Evolutionary conservation across 1,140 invertebrate species (phyloP).

Genomic region (Hestina assimilis): DNA sequence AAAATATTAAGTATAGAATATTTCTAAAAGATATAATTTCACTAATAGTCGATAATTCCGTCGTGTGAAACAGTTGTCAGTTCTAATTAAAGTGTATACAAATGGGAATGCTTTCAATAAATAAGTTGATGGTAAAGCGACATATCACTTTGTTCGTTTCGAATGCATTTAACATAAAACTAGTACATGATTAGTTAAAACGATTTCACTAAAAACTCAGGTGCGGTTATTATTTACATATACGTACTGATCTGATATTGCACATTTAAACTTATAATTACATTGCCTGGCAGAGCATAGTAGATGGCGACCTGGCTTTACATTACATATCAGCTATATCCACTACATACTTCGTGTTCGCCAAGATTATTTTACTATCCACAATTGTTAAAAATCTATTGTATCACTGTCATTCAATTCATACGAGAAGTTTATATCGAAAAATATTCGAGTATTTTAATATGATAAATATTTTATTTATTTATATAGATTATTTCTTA

Average conservation of each 20-base stretch:
- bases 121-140: constrained; percentile 61
- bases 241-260: constrained; percentile 63
- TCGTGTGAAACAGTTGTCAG: constrained; percentile 36
- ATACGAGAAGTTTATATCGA: background rate
- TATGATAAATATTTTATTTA: background rate
- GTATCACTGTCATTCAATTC: background rate
- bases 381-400: constrained; percentile 1
- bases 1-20: constrained; percentile 71
- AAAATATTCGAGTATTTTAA: background rate
- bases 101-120: constrained; percentile 72
- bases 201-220: constrained; percentile 25
- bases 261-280: constrained; percentile 71
- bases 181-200: constrained; percentile 49
- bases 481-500: background rate
- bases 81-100: constrained; percentile 39
- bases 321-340: background rate
- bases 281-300: constrained; percentile 12
- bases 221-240: constrained; percentile 59
- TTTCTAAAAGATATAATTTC: constrained; percentile 66
- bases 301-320: constrained; percentile 17
- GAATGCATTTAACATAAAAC: constrained; percentile 40
- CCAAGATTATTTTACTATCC: constrained; percentile 1
- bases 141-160: constrained; percentile 37
- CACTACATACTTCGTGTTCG: background rate
- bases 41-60: constrained; percentile 42